Percentiles rank a stretch among this genome's conserved stretches.
Evolutionary conservation across 2,797 vertebrate species (phyloP).

Genomic region (Sandelia bainsii): DNA sequence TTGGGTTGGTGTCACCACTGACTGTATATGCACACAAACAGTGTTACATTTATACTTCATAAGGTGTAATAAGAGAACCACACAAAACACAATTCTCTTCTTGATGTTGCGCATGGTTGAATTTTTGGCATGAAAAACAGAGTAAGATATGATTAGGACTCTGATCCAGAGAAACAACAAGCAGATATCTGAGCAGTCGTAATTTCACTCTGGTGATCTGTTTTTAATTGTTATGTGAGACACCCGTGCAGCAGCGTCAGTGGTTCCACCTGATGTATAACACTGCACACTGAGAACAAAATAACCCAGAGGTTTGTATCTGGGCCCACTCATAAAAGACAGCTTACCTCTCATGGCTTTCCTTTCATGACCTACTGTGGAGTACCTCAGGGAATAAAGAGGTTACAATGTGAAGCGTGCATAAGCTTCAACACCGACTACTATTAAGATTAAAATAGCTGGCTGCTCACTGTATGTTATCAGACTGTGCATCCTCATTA

Average conservation of each 20-base stretch:
- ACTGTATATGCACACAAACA: background rate
- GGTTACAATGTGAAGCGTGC: constrained; percentile 67
- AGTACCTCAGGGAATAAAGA: constrained; percentile 43
- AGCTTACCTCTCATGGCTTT: constrained; percentile 79
- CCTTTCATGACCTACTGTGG: constrained; percentile 38
- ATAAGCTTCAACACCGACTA: constrained; percentile 41
- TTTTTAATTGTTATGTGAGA: constrained; percentile 75
- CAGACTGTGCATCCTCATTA: constrained; percentile 33
- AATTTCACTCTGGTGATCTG: constrained; percentile 65
- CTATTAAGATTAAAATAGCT: constrained; percentile 54
- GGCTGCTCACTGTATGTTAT: constrained; percentile 53
- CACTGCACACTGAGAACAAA: constrained; percentile 56
- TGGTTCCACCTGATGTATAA: constrained; percentile 62
- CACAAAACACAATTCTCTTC: constrained; percentile 2
- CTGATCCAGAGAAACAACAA: constrained; percentile 63
- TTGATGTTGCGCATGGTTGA: constrained; percentile 3
- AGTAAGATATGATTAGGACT: constrained; percentile 31
- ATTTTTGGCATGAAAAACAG: constrained; percentile 19
- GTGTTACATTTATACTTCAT: background rate
- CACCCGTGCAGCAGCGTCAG: constrained; percentile 39
- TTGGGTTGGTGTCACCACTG: background rate
- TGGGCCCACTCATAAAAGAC: constrained; percentile 78
- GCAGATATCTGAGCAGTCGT: constrained; percentile 51
- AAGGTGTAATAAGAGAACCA: background rate
- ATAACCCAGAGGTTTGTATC: constrained; percentile 72